A percentile compares a stretch with the other conserved stretches of the same genome.
Evolutionary conservation across 2,797 vertebrate species (phyloP).

Genomic region (Enteromius mattozi): DNA sequence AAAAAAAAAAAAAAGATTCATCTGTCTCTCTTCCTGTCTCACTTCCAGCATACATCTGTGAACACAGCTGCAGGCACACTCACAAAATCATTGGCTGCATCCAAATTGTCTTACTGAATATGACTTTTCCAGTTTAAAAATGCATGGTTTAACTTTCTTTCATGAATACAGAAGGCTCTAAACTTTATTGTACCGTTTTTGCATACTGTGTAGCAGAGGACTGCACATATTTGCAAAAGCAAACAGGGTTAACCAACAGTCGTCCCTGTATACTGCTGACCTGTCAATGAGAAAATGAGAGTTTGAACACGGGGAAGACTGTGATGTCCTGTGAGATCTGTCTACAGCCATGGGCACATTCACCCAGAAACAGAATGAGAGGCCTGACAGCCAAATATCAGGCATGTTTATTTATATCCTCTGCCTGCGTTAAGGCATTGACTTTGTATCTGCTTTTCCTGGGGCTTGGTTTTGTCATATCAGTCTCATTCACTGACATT

Average conservation of each 20-base stretch:
- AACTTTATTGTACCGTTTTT: not conserved
- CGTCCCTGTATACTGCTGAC: not conserved
- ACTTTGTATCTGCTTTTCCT: slow-evolving; percentile 25
- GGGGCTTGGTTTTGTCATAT: slow-evolving; percentile 15
- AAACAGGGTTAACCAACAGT: not conserved
- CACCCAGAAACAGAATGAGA: slow-evolving; percentile 10
- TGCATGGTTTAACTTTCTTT: not conserved
- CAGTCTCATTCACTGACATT: slow-evolving; percentile 9
- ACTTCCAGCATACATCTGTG: slow-evolving; percentile 21
- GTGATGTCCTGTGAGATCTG: slow-evolving; percentile 17
- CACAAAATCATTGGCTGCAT: not conserved
- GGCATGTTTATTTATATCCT: slow-evolving; percentile 48
- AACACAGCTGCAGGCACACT: slow-evolving; percentile 30
- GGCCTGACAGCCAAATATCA: slow-evolving; percentile 18
- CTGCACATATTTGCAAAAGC: not conserved
- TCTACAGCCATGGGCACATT: slow-evolving; percentile 21
- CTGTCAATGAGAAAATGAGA: slow-evolving; percentile 19
- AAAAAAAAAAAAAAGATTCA: slow-evolving; percentile 6
- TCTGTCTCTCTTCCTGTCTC: not conserved
- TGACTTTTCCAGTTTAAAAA: not conserved
- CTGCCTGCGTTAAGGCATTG: not conserved
- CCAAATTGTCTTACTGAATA: not conserved
- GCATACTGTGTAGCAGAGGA: not conserved
- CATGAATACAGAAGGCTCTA: not conserved
- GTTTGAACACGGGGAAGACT: not conserved